These are phyloP conservation scores for Phalera bucephala DNA, from an alignment of 2,888 invertebrate genomes.

Conservation along the genomic window DNA sequence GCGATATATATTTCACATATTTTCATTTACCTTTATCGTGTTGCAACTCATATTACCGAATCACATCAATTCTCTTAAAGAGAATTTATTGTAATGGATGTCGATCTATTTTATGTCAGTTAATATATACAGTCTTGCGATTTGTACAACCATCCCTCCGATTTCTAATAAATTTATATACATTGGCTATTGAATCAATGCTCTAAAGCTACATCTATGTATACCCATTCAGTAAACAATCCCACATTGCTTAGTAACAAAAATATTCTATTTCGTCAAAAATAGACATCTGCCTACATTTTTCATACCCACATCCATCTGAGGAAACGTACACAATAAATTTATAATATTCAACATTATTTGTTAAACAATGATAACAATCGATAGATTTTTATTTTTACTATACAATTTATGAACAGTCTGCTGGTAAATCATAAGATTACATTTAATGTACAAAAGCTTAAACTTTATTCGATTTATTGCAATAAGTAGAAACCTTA, in stretches of 20 bases:
- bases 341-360: slow-evolving; percentile 78
- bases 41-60: background rate
- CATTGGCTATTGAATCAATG: slow-evolving; percentile 58
- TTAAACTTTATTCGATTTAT: too few species aligned
- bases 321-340: slow-evolving; percentile 77
- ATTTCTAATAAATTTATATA: slow-evolving; percentile 61
- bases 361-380: slow-evolving; percentile 79
- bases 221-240: slow-evolving; percentile 72
- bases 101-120: slow-evolving; percentile 18
- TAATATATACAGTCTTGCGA: slow-evolving; percentile 71
- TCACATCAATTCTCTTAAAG: slow-evolving; percentile 11
- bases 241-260: slow-evolving; percentile 74
- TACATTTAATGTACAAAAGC: slow-evolving; percentile 49
- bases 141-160: slow-evolving; percentile 71
- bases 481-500: too few species aligned
- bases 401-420: slow-evolving; percentile 71
- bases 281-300: slow-evolving; percentile 73
- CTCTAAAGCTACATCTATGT: slow-evolving; percentile 58
- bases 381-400: slow-evolving; percentile 71
- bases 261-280: slow-evolving; percentile 75
- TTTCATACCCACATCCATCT: slow-evolving; percentile 66
- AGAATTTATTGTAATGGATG: slow-evolving; percentile 23
- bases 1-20: background rate
- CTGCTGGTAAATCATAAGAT: slow-evolving; percentile 49
- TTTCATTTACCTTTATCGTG: background rate